A percentile compares a stretch with the other conserved stretches of the same genome.
These are phyloP conservation scores for Piprites chloris DNA, from an alignment of 2,113 vertebrate species.

Conservation along the genomic window DNA sequence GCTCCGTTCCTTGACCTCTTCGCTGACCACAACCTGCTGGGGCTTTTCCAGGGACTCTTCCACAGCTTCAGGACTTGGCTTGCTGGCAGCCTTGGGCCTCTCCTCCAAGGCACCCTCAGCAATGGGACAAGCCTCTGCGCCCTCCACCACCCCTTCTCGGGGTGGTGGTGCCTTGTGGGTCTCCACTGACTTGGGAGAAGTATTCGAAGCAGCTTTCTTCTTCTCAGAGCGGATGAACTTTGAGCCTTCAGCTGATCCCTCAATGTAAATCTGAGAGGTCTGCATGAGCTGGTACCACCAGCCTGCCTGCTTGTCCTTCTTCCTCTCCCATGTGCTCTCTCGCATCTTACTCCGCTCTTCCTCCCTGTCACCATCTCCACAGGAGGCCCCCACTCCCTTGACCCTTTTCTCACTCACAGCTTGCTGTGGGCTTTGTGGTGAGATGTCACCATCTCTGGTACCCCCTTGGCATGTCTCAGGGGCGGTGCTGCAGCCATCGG, in stretches of 20 bases:
- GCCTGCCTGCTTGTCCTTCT: constrained; percentile 81
- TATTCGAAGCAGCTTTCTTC: constrained; percentile 50
- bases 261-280: constrained; percentile 96
- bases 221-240: constrained; percentile 84
- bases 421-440: background rate
- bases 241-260: constrained; percentile 79
- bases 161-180: constrained; percentile 75
- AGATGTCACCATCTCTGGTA: constrained; percentile 7
- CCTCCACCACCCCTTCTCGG: constrained; percentile 91
- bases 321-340: constrained; percentile 40
- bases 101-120: constrained; percentile 48
- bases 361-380: constrained; percentile 52
- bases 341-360: constrained; percentile 14
- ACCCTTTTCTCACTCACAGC: constrained; percentile 34
- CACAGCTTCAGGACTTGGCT: background rate
- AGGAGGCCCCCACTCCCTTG: constrained; percentile 71
- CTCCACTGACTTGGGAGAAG: background rate
- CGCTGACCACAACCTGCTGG: background rate
- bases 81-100: background rate
- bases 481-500: background rate
- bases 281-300: constrained; percentile 99
- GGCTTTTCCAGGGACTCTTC: constrained; percentile 18
- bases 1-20: constrained; percentile 61
- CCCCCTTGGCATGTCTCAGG: background rate
- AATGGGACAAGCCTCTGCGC: constrained; percentile 84